phyloP scores from a whole-genome alignment of 2,113 vertebrate species.

The Danio rerio region DNA sequence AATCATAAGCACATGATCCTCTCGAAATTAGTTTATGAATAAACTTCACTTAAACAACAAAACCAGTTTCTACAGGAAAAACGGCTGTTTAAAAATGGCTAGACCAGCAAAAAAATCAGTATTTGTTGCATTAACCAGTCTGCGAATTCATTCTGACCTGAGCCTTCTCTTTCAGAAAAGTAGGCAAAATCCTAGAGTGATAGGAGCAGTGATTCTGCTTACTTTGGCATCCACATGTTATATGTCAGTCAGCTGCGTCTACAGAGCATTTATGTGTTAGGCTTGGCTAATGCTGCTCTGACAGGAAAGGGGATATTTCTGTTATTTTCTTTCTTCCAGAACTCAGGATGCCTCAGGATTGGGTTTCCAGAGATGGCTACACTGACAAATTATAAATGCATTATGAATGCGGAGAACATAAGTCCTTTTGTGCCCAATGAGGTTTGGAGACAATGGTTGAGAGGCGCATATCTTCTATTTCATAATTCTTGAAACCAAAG shows the following conservation, averaged over 20 bases:
- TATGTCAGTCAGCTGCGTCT: slow-evolving; percentile 47
- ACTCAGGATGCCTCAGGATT: slow-evolving; percentile 58
- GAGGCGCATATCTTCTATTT: slow-evolving; percentile 41
- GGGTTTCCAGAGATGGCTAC: slow-evolving; percentile 62
- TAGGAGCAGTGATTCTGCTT: slow-evolving; percentile 39
- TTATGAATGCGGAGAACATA: slow-evolving; percentile 62
- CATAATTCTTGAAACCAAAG: slow-evolving; percentile 40
- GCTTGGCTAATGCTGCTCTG: slow-evolving; percentile 45
- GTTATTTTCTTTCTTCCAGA: slow-evolving; percentile 49
- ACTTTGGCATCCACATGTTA: slow-evolving; percentile 17
- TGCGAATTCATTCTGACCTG: not conserved
- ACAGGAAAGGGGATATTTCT: slow-evolving; percentile 48
- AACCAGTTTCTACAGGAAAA: not conserved
- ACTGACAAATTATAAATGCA: slow-evolving; percentile 60
- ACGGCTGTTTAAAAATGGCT: not conserved
- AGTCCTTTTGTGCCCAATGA: slow-evolving; percentile 59
- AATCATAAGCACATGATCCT: too few relatives aligned
- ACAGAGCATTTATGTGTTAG: slow-evolving; percentile 36
- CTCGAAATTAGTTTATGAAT: too few relatives aligned
- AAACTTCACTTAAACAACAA: not conserved
- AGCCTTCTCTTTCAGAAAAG: not conserved
- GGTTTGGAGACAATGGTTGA: slow-evolving; percentile 41
- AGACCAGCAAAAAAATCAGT: not conserved
- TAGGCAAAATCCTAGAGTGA: slow-evolving; percentile 23
- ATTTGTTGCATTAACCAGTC: not conserved